A percentile compares a stretch with the other conserved stretches of the same genome.
phyloP scores from a whole-genome alignment of 2,113 vertebrate genomes.

The Elgaria multicarinata region DNA sequence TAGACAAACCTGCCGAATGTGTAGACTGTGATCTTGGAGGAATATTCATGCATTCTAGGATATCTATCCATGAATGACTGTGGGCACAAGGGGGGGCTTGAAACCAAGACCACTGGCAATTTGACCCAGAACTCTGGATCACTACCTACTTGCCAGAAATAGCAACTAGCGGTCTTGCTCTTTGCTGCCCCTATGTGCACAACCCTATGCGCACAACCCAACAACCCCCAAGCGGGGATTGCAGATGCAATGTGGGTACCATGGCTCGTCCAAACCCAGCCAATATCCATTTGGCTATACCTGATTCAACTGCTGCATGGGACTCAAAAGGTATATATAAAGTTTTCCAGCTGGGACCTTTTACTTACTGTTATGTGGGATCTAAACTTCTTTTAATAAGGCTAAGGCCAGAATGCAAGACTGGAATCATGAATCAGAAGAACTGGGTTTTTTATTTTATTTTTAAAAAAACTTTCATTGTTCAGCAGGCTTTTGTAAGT shows the following conservation, averaged over 20 bases:
- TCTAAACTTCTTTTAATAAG: not conserved
- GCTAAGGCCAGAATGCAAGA: not conserved
- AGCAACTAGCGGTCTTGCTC: not conserved
- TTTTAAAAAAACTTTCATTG: not conserved
- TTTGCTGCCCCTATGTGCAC: not conserved
- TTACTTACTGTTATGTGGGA: not conserved
- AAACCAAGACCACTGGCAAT: not conserved
- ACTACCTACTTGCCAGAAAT: no score
- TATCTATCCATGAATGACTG: not conserved
- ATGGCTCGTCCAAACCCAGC: no score
- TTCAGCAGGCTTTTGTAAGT: not conserved
- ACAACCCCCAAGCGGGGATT: no score
- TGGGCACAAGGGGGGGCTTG: not conserved
- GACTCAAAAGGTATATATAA: not conserved
- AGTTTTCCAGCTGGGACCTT: not conserved
- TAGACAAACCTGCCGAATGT: not conserved
- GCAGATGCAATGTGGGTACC: no score
- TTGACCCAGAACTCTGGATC: not conserved
- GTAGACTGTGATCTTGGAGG: not conserved
- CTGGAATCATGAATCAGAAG: not conserved
- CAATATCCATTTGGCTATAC: not conserved
- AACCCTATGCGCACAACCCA: no score
- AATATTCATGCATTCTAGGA: not conserved
- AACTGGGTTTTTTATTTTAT: no score
- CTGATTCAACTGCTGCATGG: not conserved